Percentiles rank a stretch among this genome's conserved stretches.
Evolutionary conservation across 2,888 invertebrate genomes (phyloP).

Genomic region (Napeogenes inachia): DNA sequence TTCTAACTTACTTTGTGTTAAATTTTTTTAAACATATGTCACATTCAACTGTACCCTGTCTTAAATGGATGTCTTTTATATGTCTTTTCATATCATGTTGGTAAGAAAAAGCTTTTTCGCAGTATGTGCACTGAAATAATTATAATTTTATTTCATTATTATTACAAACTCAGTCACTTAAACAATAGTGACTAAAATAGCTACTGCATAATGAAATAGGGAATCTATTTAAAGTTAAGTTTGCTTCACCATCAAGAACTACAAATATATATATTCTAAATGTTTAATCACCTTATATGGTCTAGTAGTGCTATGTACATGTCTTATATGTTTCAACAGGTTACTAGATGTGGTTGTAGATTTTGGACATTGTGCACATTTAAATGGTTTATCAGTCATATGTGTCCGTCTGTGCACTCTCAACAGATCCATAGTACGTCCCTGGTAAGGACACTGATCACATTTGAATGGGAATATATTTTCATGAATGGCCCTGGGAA

Average conservation of each 20-base stretch:
- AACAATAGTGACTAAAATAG: background rate
- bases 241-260: too few relatives aligned
- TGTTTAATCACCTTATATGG: constrained; percentile 52
- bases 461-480: constrained; percentile 67
- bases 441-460: constrained; percentile 63
- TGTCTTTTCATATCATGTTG: constrained; percentile 68
- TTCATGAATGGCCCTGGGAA: constrained; percentile 54
- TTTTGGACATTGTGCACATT: constrained; percentile 63
- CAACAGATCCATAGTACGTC: constrained; percentile 62
- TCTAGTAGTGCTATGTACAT: constrained; percentile 62
- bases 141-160: background rate
- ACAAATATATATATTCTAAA: background rate
- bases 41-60: constrained; percentile 66
- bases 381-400: constrained; percentile 61
- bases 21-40: constrained; percentile 67
- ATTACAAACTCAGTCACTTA: background rate
- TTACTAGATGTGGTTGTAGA: constrained; percentile 65
- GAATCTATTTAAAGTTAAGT: background rate
- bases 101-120: constrained; percentile 68
- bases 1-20: constrained; percentile 61
- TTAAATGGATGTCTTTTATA: constrained; percentile 62
- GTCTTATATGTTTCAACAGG: constrained; percentile 64
- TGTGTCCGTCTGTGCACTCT: constrained; percentile 66
- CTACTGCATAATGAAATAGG: background rate
- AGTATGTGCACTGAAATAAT: constrained; percentile 61